phyloP scores from a whole-genome alignment of 2,888 invertebrate species.

The Ernsta delagoae region DNA sequence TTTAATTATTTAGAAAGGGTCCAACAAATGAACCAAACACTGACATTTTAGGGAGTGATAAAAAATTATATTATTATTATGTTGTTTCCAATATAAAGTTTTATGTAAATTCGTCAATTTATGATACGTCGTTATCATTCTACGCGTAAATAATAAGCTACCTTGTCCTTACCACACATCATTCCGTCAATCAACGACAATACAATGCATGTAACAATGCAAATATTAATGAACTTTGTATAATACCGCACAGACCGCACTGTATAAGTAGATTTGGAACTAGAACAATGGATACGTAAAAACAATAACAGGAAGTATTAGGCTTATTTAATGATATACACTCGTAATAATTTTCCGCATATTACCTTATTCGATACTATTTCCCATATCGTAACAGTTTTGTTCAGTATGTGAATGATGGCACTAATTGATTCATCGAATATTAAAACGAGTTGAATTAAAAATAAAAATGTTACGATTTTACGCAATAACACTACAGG shows the following conservation, averaged over 20 bases:
- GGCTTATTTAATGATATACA: constrained; percentile 49
- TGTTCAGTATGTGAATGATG: constrained; percentile 5
- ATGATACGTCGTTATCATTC: background rate
- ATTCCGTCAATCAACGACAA: constrained; percentile 18
- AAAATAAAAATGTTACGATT: constrained; percentile 1
- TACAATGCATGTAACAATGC: constrained; percentile 28
- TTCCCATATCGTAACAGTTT: constrained; percentile 34
- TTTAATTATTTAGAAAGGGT: no score
- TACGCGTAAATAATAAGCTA: background rate
- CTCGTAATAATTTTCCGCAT: constrained; percentile 32
- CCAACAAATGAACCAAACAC: no score
- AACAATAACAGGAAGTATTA: constrained; percentile 66
- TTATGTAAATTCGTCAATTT: background rate
- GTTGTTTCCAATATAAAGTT: no score
- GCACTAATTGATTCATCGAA: constrained; percentile 1
- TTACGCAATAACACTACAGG: background rate
- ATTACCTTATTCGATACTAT: constrained; percentile 16
- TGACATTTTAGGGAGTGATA: no score
- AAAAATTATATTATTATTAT: no score
- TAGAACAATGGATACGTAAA: constrained; percentile 60
- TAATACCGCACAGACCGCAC: constrained; percentile 1
- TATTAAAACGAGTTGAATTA: background rate
- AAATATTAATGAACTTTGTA: constrained; percentile 23
- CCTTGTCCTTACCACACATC: constrained; percentile 6
- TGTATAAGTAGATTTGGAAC: constrained; percentile 43